Base-by-base conservation (phyloP, 2,797 vertebrate genomes). In the Alexandromys oeconomus region DNA sequence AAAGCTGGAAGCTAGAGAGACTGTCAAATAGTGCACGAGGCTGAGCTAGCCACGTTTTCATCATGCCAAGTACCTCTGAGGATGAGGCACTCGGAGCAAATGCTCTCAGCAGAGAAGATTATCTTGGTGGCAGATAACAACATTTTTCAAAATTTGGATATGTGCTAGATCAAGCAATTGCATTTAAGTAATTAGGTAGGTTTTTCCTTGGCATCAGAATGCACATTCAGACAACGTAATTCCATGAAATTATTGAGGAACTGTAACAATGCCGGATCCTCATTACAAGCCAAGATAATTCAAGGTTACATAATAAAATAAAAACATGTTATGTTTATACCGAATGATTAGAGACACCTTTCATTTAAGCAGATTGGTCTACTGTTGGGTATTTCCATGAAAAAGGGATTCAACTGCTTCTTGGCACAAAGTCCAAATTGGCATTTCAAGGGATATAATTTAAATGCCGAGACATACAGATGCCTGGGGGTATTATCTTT, bases 291-390 rank as follows among this genome's bases (percentile, higher is more conserved):
- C 86, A 97, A 97, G 97, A 98, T 98, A 98, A 98, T 98, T 98
- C 98, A 98, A 98, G 97, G 98, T 98, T 98, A 98, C 97, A 97
- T 98, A 98, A 98, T 98, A 98, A 98, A 98, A 98, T 98, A 98
- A 98, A 98, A 98, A 97, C 97, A 98, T 98, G 97, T 97, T 98
- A 98, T 98, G 97, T 98, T 98, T 98, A 98, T 98, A 98, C 92
- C 93, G 97, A 98, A 98, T 98, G 98, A 98, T 99, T 98, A 98
- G 98, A 98, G 98, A 98, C 98, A 98, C 97, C 98, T 98, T 98
- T 98, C 97, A 98, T 98, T 98, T 98, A 97, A 98, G 98, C 98
- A 98, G 98, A 98, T 98, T 98, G 98, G 97, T 98, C 98, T 98
- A 98, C 98, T 98, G 96, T 96, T 98, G 98, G 94, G 96, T 98